Base-by-base conservation (phyloP, 1,140 invertebrate species). In the Phthorimaea operculella region DNA sequence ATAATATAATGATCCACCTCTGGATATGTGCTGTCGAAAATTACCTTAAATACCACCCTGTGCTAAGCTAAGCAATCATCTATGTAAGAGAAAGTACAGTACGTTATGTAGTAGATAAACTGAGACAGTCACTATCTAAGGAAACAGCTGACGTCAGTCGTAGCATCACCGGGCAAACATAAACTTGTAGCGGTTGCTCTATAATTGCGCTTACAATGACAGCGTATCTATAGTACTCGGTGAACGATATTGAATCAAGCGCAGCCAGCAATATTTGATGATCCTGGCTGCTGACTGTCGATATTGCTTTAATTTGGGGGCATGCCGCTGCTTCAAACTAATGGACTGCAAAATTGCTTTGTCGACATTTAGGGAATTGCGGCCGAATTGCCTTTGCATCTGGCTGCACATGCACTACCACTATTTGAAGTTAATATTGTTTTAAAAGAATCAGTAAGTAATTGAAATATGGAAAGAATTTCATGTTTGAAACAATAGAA, bases 271-370 rank as follows among this genome's bases (percentile, higher is more conserved):
- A 39, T 39, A 39, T 39, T 28, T 39, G 36, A 39, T 39, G 36
- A n/a, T 39, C 3, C 8, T 16, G 44, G 15, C 11, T 16, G 44
- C 44, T 47, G 44, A 47, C 44, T 14, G 44, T 47, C 15, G 16
- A 47, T 39, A 39, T n/a, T 39, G 36, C 36, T 39, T 39, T 39
- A 39, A 39, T 39, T 39, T 39, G 10, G 36, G n/a, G 36, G 36
- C 36, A n/a, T n/a, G 15, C 44, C 36, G n/a, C 36, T 39, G 36
- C 36, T 39, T 39, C 36, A n/a, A 39, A n/a, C 36, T n/a, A 47
- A 47, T 47, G 44, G 16, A 47, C 11, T 14, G 16, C 44, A 15
- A 47, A 15, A 47, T 47, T 47, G 44, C 44, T 16, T 39, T n/a
- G 36, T 39, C 36, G n/a, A 39, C 36, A 39, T 39, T 39, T 39